Percentiles rank a stretch among this genome's conserved stretches.
Conservation (phyloP, 2,113 vertebrate species). For the Pomatorhinus ruficollis region DNA sequence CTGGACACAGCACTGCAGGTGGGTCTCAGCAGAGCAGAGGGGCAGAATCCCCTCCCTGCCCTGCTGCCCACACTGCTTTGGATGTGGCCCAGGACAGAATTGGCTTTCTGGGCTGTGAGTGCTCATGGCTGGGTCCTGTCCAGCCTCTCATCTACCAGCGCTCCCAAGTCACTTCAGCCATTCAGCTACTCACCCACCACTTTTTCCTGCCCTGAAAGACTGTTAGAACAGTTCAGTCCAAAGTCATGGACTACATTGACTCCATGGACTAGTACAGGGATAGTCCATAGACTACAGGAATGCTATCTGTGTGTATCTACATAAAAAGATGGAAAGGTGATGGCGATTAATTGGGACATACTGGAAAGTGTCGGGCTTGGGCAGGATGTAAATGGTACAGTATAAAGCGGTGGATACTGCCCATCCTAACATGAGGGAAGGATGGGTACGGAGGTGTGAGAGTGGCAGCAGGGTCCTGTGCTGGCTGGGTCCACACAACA, state of each 20-base stretch:
- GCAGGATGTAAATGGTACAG: neutral
- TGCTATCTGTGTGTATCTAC: neutral
- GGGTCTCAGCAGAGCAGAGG: neutral
- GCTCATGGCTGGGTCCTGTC: fast-evolving
- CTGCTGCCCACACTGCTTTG: neutral
- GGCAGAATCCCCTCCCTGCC: neutral
- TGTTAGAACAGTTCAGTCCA: neutral
- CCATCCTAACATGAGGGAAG: neutral
- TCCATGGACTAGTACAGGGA: neutral
- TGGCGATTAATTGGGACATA: neutral
- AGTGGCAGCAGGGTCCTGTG: neutral
- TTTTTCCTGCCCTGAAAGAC: neutral
- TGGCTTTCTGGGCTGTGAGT: neutral
- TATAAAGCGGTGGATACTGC: neutral
- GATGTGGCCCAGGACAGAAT: fast-evolving
- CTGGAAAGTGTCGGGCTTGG: neutral
- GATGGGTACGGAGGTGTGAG: neutral
- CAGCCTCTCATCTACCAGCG: neutral
- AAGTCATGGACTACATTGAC: neutral
- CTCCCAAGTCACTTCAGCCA: neutral
- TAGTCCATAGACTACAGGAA: neutral
- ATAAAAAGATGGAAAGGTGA: neutral
- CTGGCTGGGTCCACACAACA: neutral
- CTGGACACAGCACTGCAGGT: neutral
- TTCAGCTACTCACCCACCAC: neutral